Evolutionary conservation across 2,888 invertebrate species (phyloP).

Genomic region (Spicauda simplicius): DNA sequence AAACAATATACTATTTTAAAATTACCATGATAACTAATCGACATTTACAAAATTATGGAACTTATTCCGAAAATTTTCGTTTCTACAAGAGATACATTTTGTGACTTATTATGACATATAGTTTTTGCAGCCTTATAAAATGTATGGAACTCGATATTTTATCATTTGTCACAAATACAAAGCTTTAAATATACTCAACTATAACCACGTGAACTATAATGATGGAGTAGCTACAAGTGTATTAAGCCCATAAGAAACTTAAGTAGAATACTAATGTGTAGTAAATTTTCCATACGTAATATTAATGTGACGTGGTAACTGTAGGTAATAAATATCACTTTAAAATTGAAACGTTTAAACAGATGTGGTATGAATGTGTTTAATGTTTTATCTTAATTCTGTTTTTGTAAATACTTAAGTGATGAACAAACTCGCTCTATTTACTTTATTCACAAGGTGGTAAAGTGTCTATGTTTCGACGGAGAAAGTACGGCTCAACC

Average conservation of each 20-base stretch:
- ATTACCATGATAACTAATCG: too few species aligned
- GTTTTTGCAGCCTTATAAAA: background rate
- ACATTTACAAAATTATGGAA: too few species aligned
- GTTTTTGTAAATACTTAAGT: background rate
- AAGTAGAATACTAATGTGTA: conserved; percentile 8
- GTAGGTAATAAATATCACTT: conserved; percentile 1
- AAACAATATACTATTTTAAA: too few species aligned
- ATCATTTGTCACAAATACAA: background rate
- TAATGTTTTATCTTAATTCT: background rate
- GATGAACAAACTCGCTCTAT: too few species aligned
- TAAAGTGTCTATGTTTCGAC: too few species aligned
- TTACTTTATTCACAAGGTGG: too few species aligned
- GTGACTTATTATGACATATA: background rate
- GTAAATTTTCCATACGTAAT: conserved; percentile 6
- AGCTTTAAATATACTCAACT: background rate
- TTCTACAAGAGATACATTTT: too few species aligned
- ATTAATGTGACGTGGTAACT: conserved; percentile 5
- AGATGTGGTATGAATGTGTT: background rate
- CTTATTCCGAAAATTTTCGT: too few species aligned
- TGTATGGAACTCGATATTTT: background rate
- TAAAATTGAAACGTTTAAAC: background rate
- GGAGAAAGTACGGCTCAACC: too few species aligned
- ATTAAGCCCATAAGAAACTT: conserved; percentile 2
- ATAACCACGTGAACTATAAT: conserved; percentile 3
- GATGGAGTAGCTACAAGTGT: conserved; percentile 4